Percentiles rank a stretch among this genome's conserved stretches.
These are phyloP conservation scores for Pseudomyrmex sp. DNA, from an alignment of 1,140 invertebrate species.

Conservation along the genomic window DNA sequence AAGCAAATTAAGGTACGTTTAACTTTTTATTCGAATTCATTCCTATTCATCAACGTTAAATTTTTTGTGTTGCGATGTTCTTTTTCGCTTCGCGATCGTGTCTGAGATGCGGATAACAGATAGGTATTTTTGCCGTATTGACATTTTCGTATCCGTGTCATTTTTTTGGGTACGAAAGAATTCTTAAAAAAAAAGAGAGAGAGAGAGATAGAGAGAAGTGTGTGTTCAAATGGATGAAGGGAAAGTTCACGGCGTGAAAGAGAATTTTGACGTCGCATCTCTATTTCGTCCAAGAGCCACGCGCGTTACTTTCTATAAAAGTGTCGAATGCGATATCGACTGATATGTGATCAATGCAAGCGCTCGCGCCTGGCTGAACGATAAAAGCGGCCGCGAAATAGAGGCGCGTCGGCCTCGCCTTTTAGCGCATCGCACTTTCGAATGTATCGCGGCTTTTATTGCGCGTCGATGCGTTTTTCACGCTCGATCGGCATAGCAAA, in stretches of 20 bases:
- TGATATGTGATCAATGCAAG: slow-evolving; percentile 62
- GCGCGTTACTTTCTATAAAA: slow-evolving; percentile 55
- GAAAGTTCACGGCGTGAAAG: neutral
- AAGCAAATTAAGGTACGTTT: slow-evolving; percentile 22
- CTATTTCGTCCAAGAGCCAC: slow-evolving; percentile 9
- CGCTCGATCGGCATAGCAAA: slow-evolving; percentile 65
- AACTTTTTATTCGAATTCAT: neutral
- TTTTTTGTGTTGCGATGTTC: no score
- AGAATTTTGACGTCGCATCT: slow-evolving; percentile 21
- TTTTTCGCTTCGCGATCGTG: no score
- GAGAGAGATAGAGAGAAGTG: neutral
- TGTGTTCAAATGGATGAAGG: slow-evolving; percentile 16
- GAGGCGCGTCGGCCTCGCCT: slow-evolving; percentile 58
- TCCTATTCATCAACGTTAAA: neutral
- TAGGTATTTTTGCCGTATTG: neutral
- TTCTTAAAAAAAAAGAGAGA: neutral
- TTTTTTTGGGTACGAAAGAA: neutral
- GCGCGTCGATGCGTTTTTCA: slow-evolving; percentile 68
- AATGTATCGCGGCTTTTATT: slow-evolving; percentile 73
- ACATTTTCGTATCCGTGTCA: neutral
- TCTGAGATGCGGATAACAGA: neutral
- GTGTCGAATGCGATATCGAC: slow-evolving; percentile 40
- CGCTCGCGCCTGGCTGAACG: slow-evolving; percentile 22
- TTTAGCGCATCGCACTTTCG: slow-evolving; percentile 69
- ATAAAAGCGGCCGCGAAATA: slow-evolving; percentile 62